Percentiles rank a stretch among this genome's conserved stretches.
phyloP scores from a whole-genome alignment of 2,797 vertebrate genomes.

The Sebastiscus tertius region DNA sequence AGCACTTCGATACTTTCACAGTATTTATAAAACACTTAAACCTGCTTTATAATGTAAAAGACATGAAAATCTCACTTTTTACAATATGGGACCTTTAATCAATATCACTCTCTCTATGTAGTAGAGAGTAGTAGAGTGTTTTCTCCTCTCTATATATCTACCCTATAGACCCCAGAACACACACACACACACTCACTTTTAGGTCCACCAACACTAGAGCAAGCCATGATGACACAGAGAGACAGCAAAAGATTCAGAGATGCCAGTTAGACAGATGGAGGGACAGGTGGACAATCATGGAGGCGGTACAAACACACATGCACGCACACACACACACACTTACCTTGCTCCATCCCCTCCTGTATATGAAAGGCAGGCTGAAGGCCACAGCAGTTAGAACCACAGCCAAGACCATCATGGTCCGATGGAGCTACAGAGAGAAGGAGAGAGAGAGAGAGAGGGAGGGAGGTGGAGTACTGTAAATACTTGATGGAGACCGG shows the following conservation, averaged over 20 bases:
- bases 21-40: too few species aligned
- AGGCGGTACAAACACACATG: background rate
- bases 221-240: background rate
- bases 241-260: background rate
- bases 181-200: too few species aligned
- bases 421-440: conserved; percentile 10
- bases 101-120: too few species aligned
- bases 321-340: conserved; percentile 64
- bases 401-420: conserved; percentile 27
- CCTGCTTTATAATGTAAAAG: too few species aligned
- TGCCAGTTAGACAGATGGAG: conserved; percentile 21
- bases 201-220: too few species aligned
- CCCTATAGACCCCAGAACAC: too few species aligned
- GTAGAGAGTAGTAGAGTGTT: too few species aligned
- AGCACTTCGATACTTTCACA: too few species aligned
- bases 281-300: conserved; percentile 15
- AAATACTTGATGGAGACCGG: background rate
- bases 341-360: conserved; percentile 84
- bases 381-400: conserved; percentile 12
- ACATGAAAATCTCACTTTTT: too few species aligned
- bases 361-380: conserved; percentile 86
- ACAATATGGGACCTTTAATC: too few species aligned
- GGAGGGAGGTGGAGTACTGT: background rate
- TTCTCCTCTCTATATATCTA: too few species aligned
- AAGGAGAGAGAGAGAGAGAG: background rate